phyloP scores from a whole-genome alignment of 37 sponge, comb jelly and placozoan species.

The Petrosia ficiformis region DNA sequence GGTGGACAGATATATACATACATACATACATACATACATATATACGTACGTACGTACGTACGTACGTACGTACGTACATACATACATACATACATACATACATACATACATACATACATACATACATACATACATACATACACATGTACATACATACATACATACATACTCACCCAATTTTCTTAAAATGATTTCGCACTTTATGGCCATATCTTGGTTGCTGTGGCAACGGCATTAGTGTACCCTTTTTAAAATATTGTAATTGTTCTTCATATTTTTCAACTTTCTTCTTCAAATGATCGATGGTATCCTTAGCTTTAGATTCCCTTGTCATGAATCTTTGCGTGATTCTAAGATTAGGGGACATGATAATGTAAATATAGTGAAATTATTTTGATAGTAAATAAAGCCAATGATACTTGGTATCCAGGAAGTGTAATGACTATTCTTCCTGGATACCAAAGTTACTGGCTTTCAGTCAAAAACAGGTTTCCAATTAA shows the following conservation, averaged over 20 bases:
- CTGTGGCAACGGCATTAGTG: neutral
- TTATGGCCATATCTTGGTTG: neutral
- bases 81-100: constrained; percentile 1
- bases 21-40: neutral
- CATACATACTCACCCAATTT: neutral
- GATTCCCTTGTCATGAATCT: constrained; percentile 11
- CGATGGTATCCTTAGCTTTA: constrained; percentile 7
- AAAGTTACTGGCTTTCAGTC: too few species aligned
- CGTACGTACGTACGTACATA: constrained; percentile 4
- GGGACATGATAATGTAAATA: neutral
- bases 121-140: too few species aligned
- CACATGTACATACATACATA: neutral
- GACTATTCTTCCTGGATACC: too few species aligned
- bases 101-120: too few species aligned
- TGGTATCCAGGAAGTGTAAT: too few species aligned
- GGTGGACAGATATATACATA: too few species aligned
- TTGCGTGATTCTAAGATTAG: constrained; percentile 4
- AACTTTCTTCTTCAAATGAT: constrained; percentile 45
- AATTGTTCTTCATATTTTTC: constrained; percentile 41
- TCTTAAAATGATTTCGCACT: neutral
- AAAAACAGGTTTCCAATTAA: too few species aligned
- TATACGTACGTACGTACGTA: constrained; percentile 4
- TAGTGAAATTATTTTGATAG: too few species aligned
- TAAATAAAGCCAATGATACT: too few species aligned
- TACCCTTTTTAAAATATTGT: constrained; percentile 7